phyloP scores from a whole-genome alignment of 2,113 vertebrate genomes.

The Pogonocichla stellata region DNA sequence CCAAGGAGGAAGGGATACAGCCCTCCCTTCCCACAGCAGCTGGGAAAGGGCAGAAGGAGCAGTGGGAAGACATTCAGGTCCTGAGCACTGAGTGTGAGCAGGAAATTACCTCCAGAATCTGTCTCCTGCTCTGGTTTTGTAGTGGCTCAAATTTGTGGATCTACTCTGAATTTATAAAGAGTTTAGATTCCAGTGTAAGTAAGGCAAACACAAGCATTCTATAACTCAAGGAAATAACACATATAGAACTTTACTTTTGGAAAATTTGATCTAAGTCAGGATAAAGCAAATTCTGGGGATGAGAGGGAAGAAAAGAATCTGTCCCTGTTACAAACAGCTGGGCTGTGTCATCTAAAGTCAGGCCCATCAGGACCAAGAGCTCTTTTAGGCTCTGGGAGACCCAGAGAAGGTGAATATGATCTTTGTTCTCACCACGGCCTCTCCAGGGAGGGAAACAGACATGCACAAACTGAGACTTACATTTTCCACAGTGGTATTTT shows the following conservation, averaged over 20 bases:
- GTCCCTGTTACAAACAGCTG: too few relatives aligned
- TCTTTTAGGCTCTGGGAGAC: neutral
- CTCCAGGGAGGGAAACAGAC: neutral
- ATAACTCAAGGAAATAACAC: neutral
- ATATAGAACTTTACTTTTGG: neutral
- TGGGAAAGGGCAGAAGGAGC: neutral
- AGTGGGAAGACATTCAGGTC: fast-evolving
- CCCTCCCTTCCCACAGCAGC: neutral
- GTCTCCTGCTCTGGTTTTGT: neutral
- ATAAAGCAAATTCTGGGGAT: neutral
- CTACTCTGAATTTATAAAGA: neutral
- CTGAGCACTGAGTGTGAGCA: neutral
- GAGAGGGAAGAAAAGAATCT: neutral
- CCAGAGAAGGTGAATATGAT: fast-evolving
- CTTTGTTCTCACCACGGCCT: neutral
- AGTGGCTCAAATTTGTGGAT: neutral
- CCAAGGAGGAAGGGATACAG: neutral
- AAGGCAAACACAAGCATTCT: neutral
- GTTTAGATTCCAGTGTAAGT: neutral
- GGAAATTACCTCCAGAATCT: neutral
- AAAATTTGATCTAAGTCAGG: neutral
- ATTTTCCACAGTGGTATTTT: neutral
- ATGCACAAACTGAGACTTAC: fast-evolving
- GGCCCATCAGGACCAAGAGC: neutral
- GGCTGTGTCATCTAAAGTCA: neutral